Base-by-base conservation (phyloP, 2,797 vertebrate genomes). In the Rachycentron canadum region DNA sequence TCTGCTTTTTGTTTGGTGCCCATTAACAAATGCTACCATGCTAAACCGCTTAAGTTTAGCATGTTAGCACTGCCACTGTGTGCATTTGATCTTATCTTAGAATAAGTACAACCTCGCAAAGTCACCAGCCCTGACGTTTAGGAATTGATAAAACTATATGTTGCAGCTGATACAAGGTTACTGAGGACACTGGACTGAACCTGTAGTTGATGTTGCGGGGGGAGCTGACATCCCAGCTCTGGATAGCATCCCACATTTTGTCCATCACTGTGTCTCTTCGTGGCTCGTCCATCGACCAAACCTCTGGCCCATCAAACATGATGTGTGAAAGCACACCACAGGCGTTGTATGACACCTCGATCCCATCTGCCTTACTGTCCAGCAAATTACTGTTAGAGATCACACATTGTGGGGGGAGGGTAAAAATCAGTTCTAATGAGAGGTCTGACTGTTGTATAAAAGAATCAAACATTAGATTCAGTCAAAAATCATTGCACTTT, bases 191-290 rank as follows among this genome's bases (percentile, higher is more conserved):
- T 34, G 25, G 34, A 45, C 14, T 19, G 23, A 62, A 98, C 98
- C 98, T 97, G 94, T 99, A 99, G 85, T 99, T 99, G 82, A 99
- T 99, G 90, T 99, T 99, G 61, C 98, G 96, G n/a, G 96, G 95
- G 2, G 98, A 99, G 91, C 93, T 98, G 78, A 98, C 96, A 36
- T 99, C 98, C 98, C 98, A 99, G 94, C 97, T 98, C 88, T 96
- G 97, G 89, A 99, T 99, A 78, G 98, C 98, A 0, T 95, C 94
- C 98, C 97, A 98, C 98, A 99, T 99, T 71, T 97, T 96, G 75
- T 97, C 95, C 81, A 98, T 98, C 66, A 99, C 97, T 0, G 95
- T 81, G 25, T 96, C 95, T 76, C 98, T 92, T 13, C 59, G 90
- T 0, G 98, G 98, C 34, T 98, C 97, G 2, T 95, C 95, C 93